Conservation (phyloP, 2,797 vertebrate genomes). For the Acrossocheilus fasciatus region DNA sequence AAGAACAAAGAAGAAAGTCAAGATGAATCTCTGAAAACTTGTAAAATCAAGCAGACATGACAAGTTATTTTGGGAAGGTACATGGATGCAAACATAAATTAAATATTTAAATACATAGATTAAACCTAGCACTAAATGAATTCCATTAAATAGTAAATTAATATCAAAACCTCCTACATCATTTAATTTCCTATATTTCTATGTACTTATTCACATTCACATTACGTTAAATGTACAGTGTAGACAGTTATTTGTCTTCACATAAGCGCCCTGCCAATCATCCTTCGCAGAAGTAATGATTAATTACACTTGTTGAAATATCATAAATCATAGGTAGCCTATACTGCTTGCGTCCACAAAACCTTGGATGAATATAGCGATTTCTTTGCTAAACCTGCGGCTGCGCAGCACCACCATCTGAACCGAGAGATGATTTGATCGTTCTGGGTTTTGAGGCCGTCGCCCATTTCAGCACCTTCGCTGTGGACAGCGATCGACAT, state of each 20-base stretch:
- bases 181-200: background rate
- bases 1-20: background rate
- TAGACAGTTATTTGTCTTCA: background rate
- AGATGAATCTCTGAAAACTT: background rate
- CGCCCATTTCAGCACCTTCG: conserved; percentile 75
- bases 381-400: background rate
- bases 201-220: background rate
- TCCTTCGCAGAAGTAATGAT: background rate
- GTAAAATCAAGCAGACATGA: background rate
- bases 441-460: conserved; percentile 45
- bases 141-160: background rate
- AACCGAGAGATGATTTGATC: background rate
- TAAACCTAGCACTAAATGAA: background rate
- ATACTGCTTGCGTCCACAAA: background rate
- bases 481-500: conserved; percentile 68
- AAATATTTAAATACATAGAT: background rate
- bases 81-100: background rate
- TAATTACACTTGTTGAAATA: background rate
- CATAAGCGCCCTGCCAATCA: background rate
- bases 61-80: background rate
- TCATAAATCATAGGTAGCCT: background rate
- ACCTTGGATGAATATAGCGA: background rate
- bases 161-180: background rate
- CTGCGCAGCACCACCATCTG: conserved; percentile 26
- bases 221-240: background rate